Conservation (phyloP, 1,140 invertebrate species). For the Platorchestia sp. region DNA sequence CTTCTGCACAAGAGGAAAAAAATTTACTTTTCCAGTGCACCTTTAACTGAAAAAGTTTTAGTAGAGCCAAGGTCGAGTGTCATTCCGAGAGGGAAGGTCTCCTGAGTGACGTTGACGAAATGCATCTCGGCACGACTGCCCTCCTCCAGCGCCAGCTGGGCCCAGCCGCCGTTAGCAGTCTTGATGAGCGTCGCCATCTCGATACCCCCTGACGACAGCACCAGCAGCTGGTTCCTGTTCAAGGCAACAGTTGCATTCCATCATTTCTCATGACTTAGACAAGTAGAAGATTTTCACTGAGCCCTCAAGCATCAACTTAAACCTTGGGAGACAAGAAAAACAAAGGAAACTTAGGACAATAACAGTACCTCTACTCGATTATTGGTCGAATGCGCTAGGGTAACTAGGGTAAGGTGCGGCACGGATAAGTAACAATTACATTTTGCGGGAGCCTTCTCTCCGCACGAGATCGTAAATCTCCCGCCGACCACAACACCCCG, state of each 20-base stretch:
- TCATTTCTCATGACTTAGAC: background rate
- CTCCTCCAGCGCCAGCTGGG: background rate
- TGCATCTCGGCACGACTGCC: slow-evolving; percentile 45
- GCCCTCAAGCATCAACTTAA: background rate
- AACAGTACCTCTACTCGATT: too few relatives aligned
- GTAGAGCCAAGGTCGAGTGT: background rate
- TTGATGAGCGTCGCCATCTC: slow-evolving; percentile 37
- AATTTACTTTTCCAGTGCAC: too few relatives aligned
- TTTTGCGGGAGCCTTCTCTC: too few relatives aligned
- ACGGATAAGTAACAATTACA: too few relatives aligned
- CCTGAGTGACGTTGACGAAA: slow-evolving; percentile 46
- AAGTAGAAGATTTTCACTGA: background rate
- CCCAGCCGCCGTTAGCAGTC: background rate
- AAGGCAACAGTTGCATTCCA: background rate
- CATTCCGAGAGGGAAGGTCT: slow-evolving; percentile 13
- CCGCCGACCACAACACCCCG: too few relatives aligned
- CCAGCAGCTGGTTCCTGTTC: slow-evolving; percentile 34
- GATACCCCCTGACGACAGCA: slow-evolving; percentile 38
- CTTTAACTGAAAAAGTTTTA: background rate
- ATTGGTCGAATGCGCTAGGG: too few relatives aligned
- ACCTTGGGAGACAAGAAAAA: too few relatives aligned
- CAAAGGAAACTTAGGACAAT: too few relatives aligned
- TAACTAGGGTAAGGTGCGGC: too few relatives aligned
- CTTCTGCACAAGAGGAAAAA: too few relatives aligned
- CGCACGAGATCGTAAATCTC: too few relatives aligned